A percentile compares a stretch with the other conserved stretches of the same genome.
These are phyloP conservation scores for Bubo bubo DNA, from an alignment of 2,113 vertebrate genomes.

Conservation along the genomic window DNA sequence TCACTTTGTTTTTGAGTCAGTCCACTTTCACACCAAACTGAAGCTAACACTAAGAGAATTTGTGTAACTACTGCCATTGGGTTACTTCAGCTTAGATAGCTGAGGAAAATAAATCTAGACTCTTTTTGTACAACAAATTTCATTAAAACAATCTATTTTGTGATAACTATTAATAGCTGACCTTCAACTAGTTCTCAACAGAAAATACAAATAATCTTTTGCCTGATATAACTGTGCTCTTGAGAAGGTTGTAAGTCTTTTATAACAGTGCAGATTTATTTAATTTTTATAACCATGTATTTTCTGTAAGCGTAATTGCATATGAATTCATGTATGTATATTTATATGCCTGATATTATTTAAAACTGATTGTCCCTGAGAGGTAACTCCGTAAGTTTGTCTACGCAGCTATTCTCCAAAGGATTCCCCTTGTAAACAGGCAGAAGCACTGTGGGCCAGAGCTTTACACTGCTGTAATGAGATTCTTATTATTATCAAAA, in stretches of 20 bases:
- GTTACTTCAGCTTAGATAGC: neutral
- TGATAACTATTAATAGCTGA: conserved; percentile 10
- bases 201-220: neutral
- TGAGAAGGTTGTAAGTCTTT: neutral
- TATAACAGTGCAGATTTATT: neutral
- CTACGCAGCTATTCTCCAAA: neutral
- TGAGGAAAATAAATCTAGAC: neutral
- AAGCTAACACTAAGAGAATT: neutral
- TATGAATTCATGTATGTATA: neutral
- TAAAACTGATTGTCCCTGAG: neutral
- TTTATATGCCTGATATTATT: neutral
- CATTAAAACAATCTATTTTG: conserved; percentile 27
- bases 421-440: neutral
- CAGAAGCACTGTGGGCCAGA: neutral
- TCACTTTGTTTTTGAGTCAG: neutral
- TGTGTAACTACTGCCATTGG: neutral
- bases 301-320: neutral
- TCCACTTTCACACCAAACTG: neutral
- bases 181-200: neutral
- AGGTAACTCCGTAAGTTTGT: neutral
- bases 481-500: neutral
- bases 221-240: neutral
- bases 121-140: neutral
- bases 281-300: neutral
- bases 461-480: neutral